These are phyloP conservation scores for Xestia xanthographa DNA, from an alignment of 2,888 invertebrate species.

Conservation along the genomic window DNA sequence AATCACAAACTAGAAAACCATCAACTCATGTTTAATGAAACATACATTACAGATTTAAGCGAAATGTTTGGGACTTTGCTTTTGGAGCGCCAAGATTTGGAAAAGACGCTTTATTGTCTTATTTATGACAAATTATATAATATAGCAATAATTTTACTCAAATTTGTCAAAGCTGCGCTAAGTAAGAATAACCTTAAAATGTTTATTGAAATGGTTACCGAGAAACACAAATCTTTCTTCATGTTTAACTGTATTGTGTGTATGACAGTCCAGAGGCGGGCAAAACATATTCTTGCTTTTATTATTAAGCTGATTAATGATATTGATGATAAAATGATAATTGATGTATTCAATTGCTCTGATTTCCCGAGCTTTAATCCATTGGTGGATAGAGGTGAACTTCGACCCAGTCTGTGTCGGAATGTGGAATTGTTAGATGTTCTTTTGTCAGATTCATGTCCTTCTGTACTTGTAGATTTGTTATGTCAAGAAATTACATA, in stretches of 20 bases:
- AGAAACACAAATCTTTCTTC: too few relatives aligned
- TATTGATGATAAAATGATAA: conserved; percentile 26
- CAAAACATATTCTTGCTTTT: conserved; percentile 1
- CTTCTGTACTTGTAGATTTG: conserved; percentile 16
- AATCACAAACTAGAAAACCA: conserved; percentile 36
- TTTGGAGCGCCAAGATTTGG: not conserved
- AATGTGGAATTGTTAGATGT: conserved; percentile 12
- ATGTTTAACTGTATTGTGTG: conserved; percentile 21
- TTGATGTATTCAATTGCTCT: conserved; percentile 38
- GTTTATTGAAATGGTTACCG: conserved; percentile 18
- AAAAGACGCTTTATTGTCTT: not conserved
- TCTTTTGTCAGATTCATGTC: conserved; percentile 17
- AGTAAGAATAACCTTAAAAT: conserved; percentile 3
- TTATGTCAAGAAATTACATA: conserved; percentile 1
- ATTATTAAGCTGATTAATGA: conserved; percentile 28
- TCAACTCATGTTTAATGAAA: conserved; percentile 20
- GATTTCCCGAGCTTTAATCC: conserved; percentile 47
- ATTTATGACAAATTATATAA: not conserved
- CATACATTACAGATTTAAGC: conserved; percentile 1
- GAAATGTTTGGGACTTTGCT: conserved; percentile 13
- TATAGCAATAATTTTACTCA: conserved; percentile 21
- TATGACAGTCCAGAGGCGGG: conserved; percentile 14
- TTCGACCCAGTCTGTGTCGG: not conserved
- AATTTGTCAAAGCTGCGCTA: conserved; percentile 11
- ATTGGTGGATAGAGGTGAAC: not conserved